Evolutionary conservation across 1,140 invertebrate species (phyloP), one percentile per base, ranked within the genome.

Genomic region (Manduca sexta): DNA sequence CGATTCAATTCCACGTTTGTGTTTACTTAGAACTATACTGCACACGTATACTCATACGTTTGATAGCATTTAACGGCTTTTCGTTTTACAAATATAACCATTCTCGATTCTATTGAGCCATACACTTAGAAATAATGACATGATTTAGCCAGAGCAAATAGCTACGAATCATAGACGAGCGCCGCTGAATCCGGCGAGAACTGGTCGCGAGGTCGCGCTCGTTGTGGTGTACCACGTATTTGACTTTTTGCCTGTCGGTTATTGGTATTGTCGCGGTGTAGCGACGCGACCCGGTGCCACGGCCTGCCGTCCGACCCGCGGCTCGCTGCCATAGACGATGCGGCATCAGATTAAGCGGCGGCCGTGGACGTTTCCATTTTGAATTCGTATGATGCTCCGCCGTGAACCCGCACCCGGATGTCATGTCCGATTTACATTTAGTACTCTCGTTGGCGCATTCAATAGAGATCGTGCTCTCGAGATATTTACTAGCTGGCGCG

Each of bases 371-470:
- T 76, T 71, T 71, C 68, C 72, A 70, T 74, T 74, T 69, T 64
- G 63, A 69, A 64, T 78, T 60, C 51, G 72, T 43, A 40, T 66
- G 58, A 68, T 68, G 66, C 52, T 53, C 54, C 55, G 52, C 64
- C 21, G 21, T 77, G 71, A 74, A 72, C 69, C 66, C 52, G 69
- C 74, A 74, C 69, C 75, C 72, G 74, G 74, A 82, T 77, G 75
- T 77, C 74, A 66, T 74, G 69, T 72, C 71, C 41, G 50, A 55
- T 68, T 69, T 67, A 67, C 65, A 71, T 69, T 69, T 62, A 58
- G 66, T 62, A 56, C 60, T 66, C 52, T 68, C 60, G 67, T 69
- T 66, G 52, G 49, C 51, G 59, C 46, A 52, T 64, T 58, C 48
- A 58, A 60, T 61, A 53, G 45, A 50, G 46, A 41, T 69, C 64